Evolutionary conservation across 2,888 invertebrate genomes (phyloP).

Genomic region (Drosophila pseudotakahashii): DNA sequence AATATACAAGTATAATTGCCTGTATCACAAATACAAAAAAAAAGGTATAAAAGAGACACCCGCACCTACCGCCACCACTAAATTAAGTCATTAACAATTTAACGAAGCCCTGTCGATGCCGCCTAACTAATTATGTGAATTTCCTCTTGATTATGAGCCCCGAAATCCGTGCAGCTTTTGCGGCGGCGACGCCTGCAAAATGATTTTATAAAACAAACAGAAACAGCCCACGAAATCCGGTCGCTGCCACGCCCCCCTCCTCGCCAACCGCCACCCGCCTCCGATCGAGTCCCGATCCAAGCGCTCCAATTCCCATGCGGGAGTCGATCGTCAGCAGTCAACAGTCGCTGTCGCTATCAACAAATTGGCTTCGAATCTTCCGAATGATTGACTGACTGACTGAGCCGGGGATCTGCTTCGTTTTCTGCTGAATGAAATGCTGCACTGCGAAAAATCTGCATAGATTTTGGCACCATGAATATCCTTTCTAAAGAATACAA

Average conservation of each 20-base stretch:
- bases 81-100: slow-evolving; percentile 81
- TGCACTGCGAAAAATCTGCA: slow-evolving; percentile 3
- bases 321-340: slow-evolving; percentile 64
- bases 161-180: slow-evolving; percentile 34
- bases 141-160: slow-evolving; percentile 72
- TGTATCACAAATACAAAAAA: slow-evolving; percentile 13
- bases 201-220: slow-evolving; percentile 73
- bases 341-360: slow-evolving; percentile 62
- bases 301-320: slow-evolving; percentile 59
- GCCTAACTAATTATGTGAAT: slow-evolving; percentile 82
- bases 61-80: slow-evolving; percentile 61
- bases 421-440: slow-evolving; percentile 63
- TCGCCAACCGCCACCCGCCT: slow-evolving; percentile 26
- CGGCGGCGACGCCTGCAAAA: slow-evolving; percentile 62
- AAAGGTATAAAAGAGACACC: slow-evolving; percentile 46
- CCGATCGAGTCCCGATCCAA: slow-evolving; percentile 12
- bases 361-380: slow-evolving; percentile 78
- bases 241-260: slow-evolving; percentile 42
- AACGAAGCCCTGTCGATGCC: slow-evolving; percentile 63
- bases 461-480: neutral
- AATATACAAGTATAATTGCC: slow-evolving; percentile 47
- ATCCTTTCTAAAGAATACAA: neutral
- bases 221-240: slow-evolving; percentile 61
- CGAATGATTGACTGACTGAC: slow-evolving; percentile 70
- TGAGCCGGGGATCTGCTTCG: slow-evolving; percentile 29